Base-by-base conservation (phyloP, 2,888 invertebrate species). In the Auanema freiburgensis region DNA sequence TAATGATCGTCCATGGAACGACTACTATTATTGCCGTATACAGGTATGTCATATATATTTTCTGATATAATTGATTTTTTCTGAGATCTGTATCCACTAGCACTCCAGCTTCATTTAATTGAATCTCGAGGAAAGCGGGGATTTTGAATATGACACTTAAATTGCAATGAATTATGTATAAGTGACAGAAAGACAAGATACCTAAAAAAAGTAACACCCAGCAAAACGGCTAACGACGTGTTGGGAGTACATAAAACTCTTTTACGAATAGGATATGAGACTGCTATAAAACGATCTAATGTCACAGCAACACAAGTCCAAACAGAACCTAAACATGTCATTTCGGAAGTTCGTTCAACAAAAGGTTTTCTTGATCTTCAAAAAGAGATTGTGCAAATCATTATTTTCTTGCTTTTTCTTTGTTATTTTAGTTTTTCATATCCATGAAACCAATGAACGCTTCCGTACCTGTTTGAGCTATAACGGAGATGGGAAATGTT, bases 281-380 rank as follows among this genome's bases (percentile, higher is more conserved):
- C 78, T 33, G 81, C 80, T n/a, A 80, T 65, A 52, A 78, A 79
- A 8, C 80, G 76, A 57, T 80, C 80, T 10, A 80, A 73, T 4
- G 80, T 81, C 8, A 80, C 78, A 12, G 81, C 80, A n/a, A 80
- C 80, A 51, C 78, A 80, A 18, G 81, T 81, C 78, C 78, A 80
- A 18, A 80, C 80, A 10, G 76, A 76, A 12, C 77, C 78, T 59
- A 44, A 59, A 57, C 21, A 25, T 55, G 14, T 16, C n/a, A 24
- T 11, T 52, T 10, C 14, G 6, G 0, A 3, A 55, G n/a, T 41
- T 1, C 6, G 56, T 10, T 46, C 10, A 46, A 21, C 46, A 16
- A 46, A 46, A 16, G n/a, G 8, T 21, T 21, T 52, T 23, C 24
- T 6, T n/a, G n/a, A 23, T 24, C n/a, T 52, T 18, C 21, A 23